Base-by-base conservation (phyloP, 1,140 invertebrate species). In the Platorchestia sp. region DNA sequence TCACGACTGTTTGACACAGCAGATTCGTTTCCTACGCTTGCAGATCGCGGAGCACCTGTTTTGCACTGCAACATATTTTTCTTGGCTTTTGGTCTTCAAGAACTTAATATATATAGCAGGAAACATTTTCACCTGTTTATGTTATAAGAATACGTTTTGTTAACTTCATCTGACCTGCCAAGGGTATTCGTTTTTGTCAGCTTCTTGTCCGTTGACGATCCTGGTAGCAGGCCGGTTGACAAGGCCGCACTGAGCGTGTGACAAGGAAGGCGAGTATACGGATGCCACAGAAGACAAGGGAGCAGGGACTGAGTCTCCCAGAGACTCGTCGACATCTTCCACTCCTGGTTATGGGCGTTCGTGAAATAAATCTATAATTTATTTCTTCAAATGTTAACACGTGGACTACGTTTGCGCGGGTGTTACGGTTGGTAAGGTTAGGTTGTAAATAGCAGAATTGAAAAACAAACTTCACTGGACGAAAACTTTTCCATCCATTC, bases 171-270 rank as follows among this genome's bases (percentile, higher is more conserved):
- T 93, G 0, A 93, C 91, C 45, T 93, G 91, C 91, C 91, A 93
- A 44, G 91, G 91, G 44, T 93, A 93, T 40, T 93, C 91, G 45
- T 93, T 44, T 47, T 44, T 45, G 7, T 93, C 91, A 45, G 91
- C 36, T 45, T 45, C 43, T 47, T 47, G 43, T 40, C 91, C 91
- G 45, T 93, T 93, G 43, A 93, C 91, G 43, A 93, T 93, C 45
- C 91, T 93, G 0, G 1, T 16, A 47, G 7, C 36, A 42, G 45
- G 41, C 45, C 91, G 41, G 91, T 93, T 93, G 91, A 47, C 91
- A 45, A 93, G 91, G 36, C 91, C 91, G 36, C 91, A 93, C 10
- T 93, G 6, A 6, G 91, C 41, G 40, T 93, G 91, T 47, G 91
- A 93, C 45, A 93, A 45, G 43, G 43, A 36, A 75, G 59, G 59